phyloP scores from a whole-genome alignment of 2,113 vertebrate species.

The Marcusenius ussheri region DNA sequence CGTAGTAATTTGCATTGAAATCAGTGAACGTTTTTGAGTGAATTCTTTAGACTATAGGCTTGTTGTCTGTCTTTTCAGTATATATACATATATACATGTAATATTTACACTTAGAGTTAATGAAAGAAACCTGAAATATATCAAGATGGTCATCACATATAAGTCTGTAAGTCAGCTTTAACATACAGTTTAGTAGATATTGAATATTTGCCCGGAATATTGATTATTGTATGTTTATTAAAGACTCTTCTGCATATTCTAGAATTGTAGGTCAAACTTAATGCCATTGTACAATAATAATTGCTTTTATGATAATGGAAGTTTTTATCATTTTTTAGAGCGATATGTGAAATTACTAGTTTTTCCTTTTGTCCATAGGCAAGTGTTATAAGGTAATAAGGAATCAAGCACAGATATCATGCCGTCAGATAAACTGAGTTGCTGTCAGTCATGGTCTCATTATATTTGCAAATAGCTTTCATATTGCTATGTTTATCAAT shows the following conservation, averaged over 20 bases:
- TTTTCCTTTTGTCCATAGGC: background rate
- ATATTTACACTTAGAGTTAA: slow-evolving; percentile 18
- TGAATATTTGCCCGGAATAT: background rate
- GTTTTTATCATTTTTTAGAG: background rate
- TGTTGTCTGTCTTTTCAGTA: background rate
- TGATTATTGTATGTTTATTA: background rate
- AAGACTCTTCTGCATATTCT: background rate
- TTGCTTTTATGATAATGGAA: background rate
- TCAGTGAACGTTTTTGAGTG: background rate
- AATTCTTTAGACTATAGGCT: background rate
- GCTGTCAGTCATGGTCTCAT: background rate
- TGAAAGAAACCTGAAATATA: background rate
- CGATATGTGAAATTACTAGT: background rate
- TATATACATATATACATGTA: background rate
- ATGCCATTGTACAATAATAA: background rate
- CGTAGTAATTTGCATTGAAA: background rate
- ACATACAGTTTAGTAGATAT: background rate
- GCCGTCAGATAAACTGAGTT: background rate
- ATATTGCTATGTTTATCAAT: background rate
- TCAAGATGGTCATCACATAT: background rate
- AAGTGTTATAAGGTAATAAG: background rate
- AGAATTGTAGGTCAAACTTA: background rate
- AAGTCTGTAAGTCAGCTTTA: background rate
- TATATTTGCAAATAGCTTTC: background rate
- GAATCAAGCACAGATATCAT: background rate